These are phyloP conservation scores for Cherax quadricarinatus DNA, from an alignment of 1,140 invertebrate genomes.

Conservation along the genomic window DNA sequence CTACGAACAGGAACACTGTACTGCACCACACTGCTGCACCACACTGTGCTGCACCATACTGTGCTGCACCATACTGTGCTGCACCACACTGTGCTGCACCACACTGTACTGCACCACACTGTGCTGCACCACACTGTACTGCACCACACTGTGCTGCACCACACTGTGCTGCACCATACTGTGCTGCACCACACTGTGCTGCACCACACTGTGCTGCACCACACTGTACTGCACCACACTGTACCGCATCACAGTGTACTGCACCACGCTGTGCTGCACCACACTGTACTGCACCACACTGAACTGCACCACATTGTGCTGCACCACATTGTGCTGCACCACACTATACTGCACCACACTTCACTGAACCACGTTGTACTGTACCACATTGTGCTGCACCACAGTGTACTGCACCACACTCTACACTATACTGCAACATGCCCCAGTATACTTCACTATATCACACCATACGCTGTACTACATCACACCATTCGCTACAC, in stretches of 20 bases:
- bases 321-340: constrained; percentile 61
- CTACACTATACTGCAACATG: constrained; percentile 44
- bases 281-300: constrained; percentile 68
- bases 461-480: constrained; percentile 56
- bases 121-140: constrained; percentile 1
- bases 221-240: constrained; percentile 65
- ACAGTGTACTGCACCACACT: constrained; percentile 43
- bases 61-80: constrained; percentile 64
- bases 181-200: no score
- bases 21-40: constrained; percentile 69
- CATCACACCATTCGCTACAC: constrained; percentile 65
- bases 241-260: constrained; percentile 46
- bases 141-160: background rate
- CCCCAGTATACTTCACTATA: constrained; percentile 70
- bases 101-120: constrained; percentile 15
- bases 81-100: constrained; percentile 47
- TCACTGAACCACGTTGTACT: constrained; percentile 13
- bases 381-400: constrained; percentile 30
- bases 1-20: constrained; percentile 43
- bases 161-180: constrained; percentile 54
- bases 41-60: constrained; percentile 66
- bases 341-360: constrained; percentile 69
- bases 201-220: constrained; percentile 21
- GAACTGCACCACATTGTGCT: constrained; percentile 36
- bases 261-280: constrained; percentile 39